Evolutionary conservation across 2,888 invertebrate genomes (phyloP).

Genomic region (Meteorus colon): DNA sequence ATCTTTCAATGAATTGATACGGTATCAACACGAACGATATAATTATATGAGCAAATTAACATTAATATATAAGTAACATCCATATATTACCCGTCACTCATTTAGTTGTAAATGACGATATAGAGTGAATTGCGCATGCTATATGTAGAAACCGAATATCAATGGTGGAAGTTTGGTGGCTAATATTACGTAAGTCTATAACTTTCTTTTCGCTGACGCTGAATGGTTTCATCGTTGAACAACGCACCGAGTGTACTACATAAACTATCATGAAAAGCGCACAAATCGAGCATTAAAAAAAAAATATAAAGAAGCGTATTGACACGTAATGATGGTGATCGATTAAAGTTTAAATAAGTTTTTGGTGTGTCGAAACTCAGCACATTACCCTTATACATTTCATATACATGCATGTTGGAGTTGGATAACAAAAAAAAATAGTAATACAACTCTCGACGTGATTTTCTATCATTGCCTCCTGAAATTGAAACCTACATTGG

Average conservation of each 20-base stretch:
- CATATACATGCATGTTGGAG: no score
- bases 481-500: no score
- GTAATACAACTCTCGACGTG: no score
- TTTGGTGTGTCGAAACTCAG: background rate
- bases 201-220: conserved; percentile 71
- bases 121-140: conserved; percentile 48
- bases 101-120: background rate
- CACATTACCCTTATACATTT: no score
- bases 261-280: conserved; percentile 33
- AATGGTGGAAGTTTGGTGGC: conserved; percentile 48
- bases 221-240: conserved; percentile 62
- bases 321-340: background rate
- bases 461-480: no score
- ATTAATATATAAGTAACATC: no score
- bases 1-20: no score
- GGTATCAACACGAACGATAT: no score
- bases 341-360: background rate
- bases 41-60: no score
- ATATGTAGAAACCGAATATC: conserved; percentile 56
- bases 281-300: conserved; percentile 37
- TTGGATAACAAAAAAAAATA: no score
- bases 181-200: conserved; percentile 61
- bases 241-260: conserved; percentile 53
- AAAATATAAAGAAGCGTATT: conserved; percentile 20
- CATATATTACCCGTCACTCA: background rate